A percentile compares a stretch with the other conserved stretches of the same genome.
These are phyloP conservation scores for Halisarca cf. caerulea DNA, from an alignment of 37 sponge, comb jelly and placozoan genomes.

Conservation along the genomic window DNA sequence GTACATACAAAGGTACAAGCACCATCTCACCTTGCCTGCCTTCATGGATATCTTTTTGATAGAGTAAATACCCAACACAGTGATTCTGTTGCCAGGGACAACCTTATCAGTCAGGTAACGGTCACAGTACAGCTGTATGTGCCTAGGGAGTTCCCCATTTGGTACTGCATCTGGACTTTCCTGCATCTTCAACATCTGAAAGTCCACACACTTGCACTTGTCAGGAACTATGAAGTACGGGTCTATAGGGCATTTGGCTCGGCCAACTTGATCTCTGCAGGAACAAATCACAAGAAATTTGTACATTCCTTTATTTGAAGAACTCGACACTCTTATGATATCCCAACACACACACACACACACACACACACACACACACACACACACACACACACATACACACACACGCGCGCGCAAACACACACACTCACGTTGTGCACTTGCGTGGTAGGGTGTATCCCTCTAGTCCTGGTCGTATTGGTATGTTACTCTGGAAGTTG, in stretches of 20 bases:
- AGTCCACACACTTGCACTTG: constrained; percentile 99
- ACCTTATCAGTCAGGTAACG: constrained; percentile 87
- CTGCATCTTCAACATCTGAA: constrained; percentile 95
- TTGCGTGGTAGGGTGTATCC: constrained; percentile 91
- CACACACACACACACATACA: too few species aligned
- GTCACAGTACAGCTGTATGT: constrained; percentile 95
- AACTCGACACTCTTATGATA: too few species aligned
- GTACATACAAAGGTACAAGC: too few species aligned
- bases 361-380: too few species aligned
- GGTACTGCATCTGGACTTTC: constrained; percentile 98
- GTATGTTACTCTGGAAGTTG: constrained; percentile 67
- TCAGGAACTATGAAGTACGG: constrained; percentile 98
- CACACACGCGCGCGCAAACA: too few species aligned
- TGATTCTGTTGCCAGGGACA: constrained; percentile 96
- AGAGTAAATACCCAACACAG: constrained; percentile 93
- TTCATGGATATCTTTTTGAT: constrained; percentile 79
- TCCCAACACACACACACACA: too few species aligned
- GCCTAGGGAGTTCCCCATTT: constrained; percentile 97
- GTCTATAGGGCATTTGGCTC: constrained; percentile 91
- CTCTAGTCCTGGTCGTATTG: constrained; percentile 91
- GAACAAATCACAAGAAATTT: too few species aligned
- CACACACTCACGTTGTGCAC: constrained; percentile 73
- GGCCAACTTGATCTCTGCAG: constrained; percentile 80
- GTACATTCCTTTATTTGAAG: too few species aligned
- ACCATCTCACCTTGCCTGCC: constrained; percentile 41